Percentiles rank a stretch among this genome's conserved stretches.
These are phyloP conservation scores for Ephialtes manifestator DNA, from an alignment of 2,888 invertebrate species.

Conservation along the genomic window DNA sequence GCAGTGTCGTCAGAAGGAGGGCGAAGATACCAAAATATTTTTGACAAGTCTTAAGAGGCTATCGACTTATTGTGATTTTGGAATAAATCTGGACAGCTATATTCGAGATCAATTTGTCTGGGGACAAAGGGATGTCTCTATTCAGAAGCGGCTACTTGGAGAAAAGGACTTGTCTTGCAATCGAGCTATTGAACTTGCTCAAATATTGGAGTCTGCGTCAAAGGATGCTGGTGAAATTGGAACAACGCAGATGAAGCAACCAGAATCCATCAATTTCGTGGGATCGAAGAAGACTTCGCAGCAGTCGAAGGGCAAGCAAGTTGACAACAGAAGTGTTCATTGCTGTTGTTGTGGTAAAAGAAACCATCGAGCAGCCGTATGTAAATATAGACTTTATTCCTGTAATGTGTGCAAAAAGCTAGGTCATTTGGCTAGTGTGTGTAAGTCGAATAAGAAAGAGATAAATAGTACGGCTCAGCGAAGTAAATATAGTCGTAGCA, in stretches of 20 bases:
- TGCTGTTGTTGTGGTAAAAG: conserved; percentile 56
- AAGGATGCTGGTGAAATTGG: conserved; percentile 51
- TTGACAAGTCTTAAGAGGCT: conserved; percentile 62
- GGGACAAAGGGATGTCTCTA: conserved; percentile 27
- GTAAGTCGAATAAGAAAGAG: conserved; percentile 9
- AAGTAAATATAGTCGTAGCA: neutral
- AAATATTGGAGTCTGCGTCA: conserved; percentile 39
- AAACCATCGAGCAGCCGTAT: conserved; percentile 44
- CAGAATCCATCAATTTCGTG: conserved; percentile 11
- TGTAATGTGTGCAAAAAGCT: conserved; percentile 55
- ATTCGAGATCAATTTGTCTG: conserved; percentile 63
- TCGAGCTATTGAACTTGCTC: conserved; percentile 56
- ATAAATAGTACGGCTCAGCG: neutral
- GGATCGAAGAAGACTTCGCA: conserved; percentile 5
- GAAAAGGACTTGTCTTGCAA: conserved; percentile 49
- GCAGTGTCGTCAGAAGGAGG: neutral
- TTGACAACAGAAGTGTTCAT: neutral
- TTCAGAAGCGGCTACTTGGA: conserved; percentile 51
- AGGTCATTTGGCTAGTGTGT: conserved; percentile 42
- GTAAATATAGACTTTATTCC: conserved; percentile 33
- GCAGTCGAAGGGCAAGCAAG: neutral
- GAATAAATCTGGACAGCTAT: conserved; percentile 33
- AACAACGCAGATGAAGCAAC: neutral
- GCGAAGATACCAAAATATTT: conserved; percentile 9
- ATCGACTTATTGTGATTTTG: conserved; percentile 61